Percentiles rank a stretch among this genome's conserved stretches.
These are phyloP conservation scores for Elaphurus davidianus DNA, from an alignment of 2,113 vertebrate genomes.

Conservation along the genomic window DNA sequence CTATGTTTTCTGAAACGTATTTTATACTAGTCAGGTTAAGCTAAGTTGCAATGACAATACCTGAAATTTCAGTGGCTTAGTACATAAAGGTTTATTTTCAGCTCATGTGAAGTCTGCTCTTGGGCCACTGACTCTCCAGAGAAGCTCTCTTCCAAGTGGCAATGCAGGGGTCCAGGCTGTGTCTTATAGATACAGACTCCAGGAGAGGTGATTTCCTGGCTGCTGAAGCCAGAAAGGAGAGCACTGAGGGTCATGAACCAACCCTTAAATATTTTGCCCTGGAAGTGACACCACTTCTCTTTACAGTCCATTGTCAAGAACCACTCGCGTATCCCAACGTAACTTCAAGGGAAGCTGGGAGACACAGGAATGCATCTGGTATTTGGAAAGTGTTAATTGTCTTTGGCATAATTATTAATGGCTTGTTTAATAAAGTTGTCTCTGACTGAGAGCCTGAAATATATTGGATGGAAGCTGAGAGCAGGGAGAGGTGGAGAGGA, in stretches of 20 bases:
- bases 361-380: background rate
- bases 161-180: background rate
- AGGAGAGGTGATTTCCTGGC: background rate
- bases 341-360: background rate
- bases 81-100: background rate
- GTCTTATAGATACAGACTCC: background rate
- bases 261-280: background rate
- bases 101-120: background rate
- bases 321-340: background rate
- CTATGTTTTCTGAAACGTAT: background rate
- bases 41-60: background rate
- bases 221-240: background rate
- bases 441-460: background rate
- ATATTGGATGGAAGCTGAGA: background rate
- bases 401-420: background rate
- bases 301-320: background rate
- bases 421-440: background rate
- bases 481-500: background rate
- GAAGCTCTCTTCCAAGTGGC: background rate
- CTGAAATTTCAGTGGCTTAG: background rate
- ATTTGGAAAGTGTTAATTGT: background rate
- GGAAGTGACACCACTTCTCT: background rate
- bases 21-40: background rate
- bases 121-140: background rate
- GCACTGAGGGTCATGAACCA: background rate